Conservation (phyloP, 2,797 vertebrate genomes). For the Myioborus melanocephalus region DNA sequence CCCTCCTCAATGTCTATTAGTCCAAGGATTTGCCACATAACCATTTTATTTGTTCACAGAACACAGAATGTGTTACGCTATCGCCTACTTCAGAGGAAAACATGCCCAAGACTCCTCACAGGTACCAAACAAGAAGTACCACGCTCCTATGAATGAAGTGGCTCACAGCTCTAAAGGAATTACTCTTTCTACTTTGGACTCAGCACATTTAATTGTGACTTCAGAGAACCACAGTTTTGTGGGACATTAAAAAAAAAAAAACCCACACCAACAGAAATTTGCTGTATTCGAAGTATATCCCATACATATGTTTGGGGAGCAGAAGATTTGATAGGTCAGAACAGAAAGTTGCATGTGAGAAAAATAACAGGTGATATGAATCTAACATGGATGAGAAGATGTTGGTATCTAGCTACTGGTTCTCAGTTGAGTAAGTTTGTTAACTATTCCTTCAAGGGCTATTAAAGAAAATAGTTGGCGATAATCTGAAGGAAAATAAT, state of each 20-base stretch:
- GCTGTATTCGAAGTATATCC: not conserved
- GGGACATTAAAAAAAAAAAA: not conserved
- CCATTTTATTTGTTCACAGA: not conserved
- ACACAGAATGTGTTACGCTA: not conserved
- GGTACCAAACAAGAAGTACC: not conserved
- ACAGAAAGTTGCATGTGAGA: not conserved
- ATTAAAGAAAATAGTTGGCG: not conserved
- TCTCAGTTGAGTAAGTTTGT: not conserved
- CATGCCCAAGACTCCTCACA: not conserved
- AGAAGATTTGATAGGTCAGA: not conserved
- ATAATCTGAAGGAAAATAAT: not conserved
- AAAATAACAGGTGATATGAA: not conserved
- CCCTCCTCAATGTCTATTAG: not conserved
- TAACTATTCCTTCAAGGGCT: not conserved
- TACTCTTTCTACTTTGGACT: not conserved
- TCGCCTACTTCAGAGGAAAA: not conserved
- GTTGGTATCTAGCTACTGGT: not conserved
- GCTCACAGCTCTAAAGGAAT: not conserved
- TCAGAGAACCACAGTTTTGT: not conserved
- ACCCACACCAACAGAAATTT: not conserved
- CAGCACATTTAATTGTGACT: not conserved
- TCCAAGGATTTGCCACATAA: not conserved
- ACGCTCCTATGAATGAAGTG: not conserved
- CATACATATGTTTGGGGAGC: not conserved
- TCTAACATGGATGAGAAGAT: not conserved